These are phyloP conservation scores for Apotomis turbidana DNA, from an alignment of 2,888 invertebrate genomes.

Conservation along the genomic window DNA sequence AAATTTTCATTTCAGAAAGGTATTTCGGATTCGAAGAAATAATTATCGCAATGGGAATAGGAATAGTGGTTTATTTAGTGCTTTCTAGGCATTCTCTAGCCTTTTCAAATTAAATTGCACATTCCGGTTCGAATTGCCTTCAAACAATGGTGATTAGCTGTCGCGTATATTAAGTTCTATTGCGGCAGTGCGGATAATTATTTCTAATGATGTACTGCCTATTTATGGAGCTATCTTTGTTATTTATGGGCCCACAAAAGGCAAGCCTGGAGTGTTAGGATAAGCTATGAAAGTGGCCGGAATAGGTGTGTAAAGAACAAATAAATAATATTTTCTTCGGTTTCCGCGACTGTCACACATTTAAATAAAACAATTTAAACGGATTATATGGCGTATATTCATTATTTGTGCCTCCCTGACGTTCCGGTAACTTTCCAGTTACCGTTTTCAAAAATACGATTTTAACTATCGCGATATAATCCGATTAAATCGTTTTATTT, in stretches of 20 bases:
- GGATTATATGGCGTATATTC: too few species aligned
- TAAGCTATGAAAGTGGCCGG: not conserved
- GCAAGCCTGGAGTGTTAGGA: not conserved
- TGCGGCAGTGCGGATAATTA: constrained; percentile 10
- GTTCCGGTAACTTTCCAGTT: too few species aligned
- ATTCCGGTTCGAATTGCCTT: constrained; percentile 20
- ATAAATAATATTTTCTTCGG: too few species aligned
- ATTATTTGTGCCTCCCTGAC: too few species aligned
- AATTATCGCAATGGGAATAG: constrained; percentile 43
- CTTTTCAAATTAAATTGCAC: constrained; percentile 10
- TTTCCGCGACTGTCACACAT: too few species aligned
- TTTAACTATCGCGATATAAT: too few species aligned
- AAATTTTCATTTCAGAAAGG: constrained; percentile 56
- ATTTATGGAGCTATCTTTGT: constrained; percentile 24
- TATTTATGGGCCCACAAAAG: constrained; percentile 25
- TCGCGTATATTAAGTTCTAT: constrained; percentile 24
- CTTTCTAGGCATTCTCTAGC: constrained; percentile 19
- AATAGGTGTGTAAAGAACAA: too few species aligned
- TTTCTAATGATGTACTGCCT: constrained; percentile 26
- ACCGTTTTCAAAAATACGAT: too few species aligned
- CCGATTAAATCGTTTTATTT: too few species aligned
- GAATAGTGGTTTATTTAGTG: constrained; percentile 28
- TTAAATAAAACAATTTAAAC: too few species aligned
- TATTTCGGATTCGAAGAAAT: constrained; percentile 52
- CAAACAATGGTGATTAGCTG: constrained; percentile 30